Base-by-base conservation (phyloP, 2,888 invertebrate species). In the Lordiphosa fenestrarum region DNA sequence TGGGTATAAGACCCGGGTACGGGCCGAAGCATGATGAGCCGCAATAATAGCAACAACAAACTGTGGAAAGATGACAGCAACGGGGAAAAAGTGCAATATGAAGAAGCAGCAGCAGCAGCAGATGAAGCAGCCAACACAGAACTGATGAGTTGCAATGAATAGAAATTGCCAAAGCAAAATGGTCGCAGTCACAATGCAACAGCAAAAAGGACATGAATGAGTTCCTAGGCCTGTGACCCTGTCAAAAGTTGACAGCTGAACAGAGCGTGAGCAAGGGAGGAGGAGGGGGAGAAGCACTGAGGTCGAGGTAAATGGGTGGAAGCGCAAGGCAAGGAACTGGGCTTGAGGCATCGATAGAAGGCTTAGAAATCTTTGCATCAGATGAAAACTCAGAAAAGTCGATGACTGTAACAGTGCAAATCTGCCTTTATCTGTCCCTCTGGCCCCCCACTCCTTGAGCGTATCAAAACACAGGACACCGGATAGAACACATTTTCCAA, bases 401-500 rank as follows among this genome's bases (percentile, higher is more conserved):
- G 19, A 19, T 2, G 19, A 19, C 19, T 19, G 19, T n/a, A n/a
- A n/a, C n/a, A n/a, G n/a, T n/a, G n/a, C n/a, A n/a, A n/a, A n/a
- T n/a, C n/a, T n/a, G n/a, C n/a, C n/a, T n/a, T n/a, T n/a, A n/a
- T n/a, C n/a, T n/a, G n/a, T n/a, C n/a, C n/a, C n/a, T n/a, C n/a
- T n/a, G n/a, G n/a, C n/a, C n/a, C n/a, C 30, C 30, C 30, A 1
- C 3, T 30, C 30, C 9, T 9, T 30, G 9, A 1, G 23, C 23
- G 6, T 23, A 4, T 23, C 9, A 19, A 33, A 33, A 35, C 23
- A n/a, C 44, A 30, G 19, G 15, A 7, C 15, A 68, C 63, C 74
- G 75, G 75, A 82, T 66, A 71, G 60, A 66, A 71, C 75, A 78
- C 71, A 75, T 83, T 78, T 83, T 78, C 84, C 84, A 69, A 68